phyloP scores from a whole-genome alignment of 2,888 invertebrate species.

The Ditula angustiorana region DNA sequence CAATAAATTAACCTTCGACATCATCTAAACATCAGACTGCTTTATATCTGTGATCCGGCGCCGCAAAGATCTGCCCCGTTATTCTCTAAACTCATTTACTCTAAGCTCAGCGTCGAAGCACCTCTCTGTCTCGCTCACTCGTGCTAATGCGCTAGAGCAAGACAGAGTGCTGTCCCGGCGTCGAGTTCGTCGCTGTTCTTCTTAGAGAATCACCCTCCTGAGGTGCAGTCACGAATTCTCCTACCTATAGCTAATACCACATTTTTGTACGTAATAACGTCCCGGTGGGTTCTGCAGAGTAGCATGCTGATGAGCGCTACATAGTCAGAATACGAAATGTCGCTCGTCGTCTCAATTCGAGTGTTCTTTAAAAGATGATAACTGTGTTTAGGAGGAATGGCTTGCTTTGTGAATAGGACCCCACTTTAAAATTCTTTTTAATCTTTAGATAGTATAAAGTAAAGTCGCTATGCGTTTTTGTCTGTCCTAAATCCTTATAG shows the following conservation, averaged over 20 bases:
- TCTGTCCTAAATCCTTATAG: no score
- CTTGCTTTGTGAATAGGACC: background rate
- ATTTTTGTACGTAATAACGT: conserved; percentile 63
- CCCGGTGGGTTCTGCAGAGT: conserved; percentile 49
- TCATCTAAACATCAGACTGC: conserved; percentile 11
- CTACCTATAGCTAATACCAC: conserved; percentile 38
- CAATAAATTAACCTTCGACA: conserved; percentile 11
- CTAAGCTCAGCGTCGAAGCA: no score
- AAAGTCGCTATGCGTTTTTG: no score
- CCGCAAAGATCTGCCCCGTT: no score
- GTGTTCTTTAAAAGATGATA: conserved; percentile 1
- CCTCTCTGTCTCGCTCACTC: no score
- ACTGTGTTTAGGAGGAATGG: background rate
- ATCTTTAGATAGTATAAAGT: no score
- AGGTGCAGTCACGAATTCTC: conserved; percentile 32
- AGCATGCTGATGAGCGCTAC: conserved; percentile 59
- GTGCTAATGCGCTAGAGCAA: no score
- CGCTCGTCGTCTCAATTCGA: conserved; percentile 45
- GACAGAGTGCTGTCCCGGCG: no score
- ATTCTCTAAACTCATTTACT: no score
- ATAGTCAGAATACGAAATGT: conserved; percentile 58
- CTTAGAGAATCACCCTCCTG: conserved; percentile 6
- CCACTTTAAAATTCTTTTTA: no score
- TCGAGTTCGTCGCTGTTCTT: no score
- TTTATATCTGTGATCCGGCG: conserved; percentile 6